A percentile compares a stretch with the other conserved stretches of the same genome.
Evolutionary conservation across 2,888 invertebrate genomes (phyloP).

Genomic region (Sicus ferrugineus): DNA sequence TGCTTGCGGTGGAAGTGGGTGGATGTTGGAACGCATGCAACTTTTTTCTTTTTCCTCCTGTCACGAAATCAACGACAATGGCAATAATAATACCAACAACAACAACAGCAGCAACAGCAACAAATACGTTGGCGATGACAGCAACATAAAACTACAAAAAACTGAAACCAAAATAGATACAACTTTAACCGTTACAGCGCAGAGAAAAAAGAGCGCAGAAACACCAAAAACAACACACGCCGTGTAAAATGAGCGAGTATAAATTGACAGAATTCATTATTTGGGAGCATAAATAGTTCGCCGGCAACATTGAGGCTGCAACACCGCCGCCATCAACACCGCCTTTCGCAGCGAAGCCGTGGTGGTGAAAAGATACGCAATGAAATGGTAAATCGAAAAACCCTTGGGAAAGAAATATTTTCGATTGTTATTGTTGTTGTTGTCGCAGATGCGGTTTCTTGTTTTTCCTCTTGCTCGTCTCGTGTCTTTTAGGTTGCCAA

Average conservation of each 20-base stretch:
- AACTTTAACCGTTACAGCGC: neutral
- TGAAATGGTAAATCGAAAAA: slow-evolving; percentile 30
- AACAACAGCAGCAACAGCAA: slow-evolving; percentile 5
- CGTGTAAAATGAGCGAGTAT: neutral
- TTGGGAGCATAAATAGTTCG: slow-evolving; percentile 19
- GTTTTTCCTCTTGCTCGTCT: too few species aligned
- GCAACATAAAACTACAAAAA: neutral
- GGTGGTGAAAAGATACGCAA: neutral
- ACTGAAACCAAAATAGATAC: neutral
- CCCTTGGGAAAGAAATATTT: slow-evolving; percentile 30
- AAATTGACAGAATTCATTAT: slow-evolving; percentile 25
- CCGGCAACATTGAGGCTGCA: slow-evolving; percentile 6
- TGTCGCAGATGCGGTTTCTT: slow-evolving; percentile 3
- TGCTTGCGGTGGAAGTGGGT: too few species aligned
- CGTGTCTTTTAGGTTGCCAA: too few species aligned
- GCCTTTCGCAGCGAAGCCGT: neutral
- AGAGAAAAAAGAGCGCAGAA: neutral
- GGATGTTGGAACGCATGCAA: too few species aligned
- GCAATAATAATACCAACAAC: slow-evolving; percentile 3
- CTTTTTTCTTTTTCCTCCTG: too few species aligned
- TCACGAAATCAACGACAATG: slow-evolving; percentile 20
- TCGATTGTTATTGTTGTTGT: slow-evolving; percentile 44
- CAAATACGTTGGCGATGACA: slow-evolving; percentile 1
- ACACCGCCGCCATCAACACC: too few species aligned
- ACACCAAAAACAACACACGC: neutral